phyloP scores from a whole-genome alignment of 2,888 invertebrate genomes.

The Parochlus steinenii region DNA sequence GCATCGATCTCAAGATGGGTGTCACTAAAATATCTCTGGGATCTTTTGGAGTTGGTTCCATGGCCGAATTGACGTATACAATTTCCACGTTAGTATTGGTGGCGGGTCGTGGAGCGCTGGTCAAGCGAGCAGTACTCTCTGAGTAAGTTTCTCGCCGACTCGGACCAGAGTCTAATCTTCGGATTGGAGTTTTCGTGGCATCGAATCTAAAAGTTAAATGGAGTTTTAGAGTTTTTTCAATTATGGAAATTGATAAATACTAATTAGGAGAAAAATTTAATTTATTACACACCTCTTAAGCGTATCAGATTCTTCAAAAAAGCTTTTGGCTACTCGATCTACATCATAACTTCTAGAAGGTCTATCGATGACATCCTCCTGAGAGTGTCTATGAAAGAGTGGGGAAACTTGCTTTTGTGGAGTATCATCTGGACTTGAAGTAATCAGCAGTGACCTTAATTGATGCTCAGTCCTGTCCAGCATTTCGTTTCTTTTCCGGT shows the following conservation, averaged over 20 bases:
- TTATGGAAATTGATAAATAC: no score
- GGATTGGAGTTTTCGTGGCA: constrained; percentile 14
- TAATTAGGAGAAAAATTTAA: no score
- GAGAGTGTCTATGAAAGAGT: no score
- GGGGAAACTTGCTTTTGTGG: no score
- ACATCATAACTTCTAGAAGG: constrained; percentile 13
- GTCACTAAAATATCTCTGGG: neutral
- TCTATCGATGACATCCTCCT: constrained; percentile 13
- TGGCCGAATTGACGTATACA: constrained; percentile 10
- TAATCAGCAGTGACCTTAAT: constrained; percentile 18
- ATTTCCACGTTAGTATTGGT: constrained; percentile 12
- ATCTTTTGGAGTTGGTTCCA: neutral
- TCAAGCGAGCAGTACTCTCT: constrained; percentile 15
- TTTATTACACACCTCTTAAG: neutral
- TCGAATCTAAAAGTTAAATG: no score
- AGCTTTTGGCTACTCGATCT: constrained; percentile 13
- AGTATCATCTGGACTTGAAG: constrained; percentile 16
- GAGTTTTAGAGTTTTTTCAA: no score
- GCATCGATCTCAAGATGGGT: neutral
- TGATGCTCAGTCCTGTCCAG: constrained; percentile 20
- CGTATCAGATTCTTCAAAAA: constrained; percentile 12
- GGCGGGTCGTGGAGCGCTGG: constrained; percentile 1
- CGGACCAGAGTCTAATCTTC: constrained; percentile 17
- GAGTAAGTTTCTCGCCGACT: constrained; percentile 16
- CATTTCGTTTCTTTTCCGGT: constrained; percentile 15